Base-by-base conservation (phyloP, 1,140 invertebrate genomes). In the Antheraea pernyi region DNA sequence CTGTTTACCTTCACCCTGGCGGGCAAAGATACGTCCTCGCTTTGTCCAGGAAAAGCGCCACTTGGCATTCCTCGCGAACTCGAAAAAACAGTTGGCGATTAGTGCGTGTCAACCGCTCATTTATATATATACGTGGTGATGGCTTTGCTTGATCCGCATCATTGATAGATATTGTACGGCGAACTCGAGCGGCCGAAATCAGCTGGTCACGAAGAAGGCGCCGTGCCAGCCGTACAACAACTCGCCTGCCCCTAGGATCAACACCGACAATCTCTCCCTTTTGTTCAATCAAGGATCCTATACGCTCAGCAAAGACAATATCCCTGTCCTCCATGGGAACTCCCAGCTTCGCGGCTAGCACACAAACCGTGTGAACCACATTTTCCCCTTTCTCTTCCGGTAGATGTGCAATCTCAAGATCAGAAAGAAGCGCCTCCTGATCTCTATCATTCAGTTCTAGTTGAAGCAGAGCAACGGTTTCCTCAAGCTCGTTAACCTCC, bases 361-460 rank as follows among this genome's bases (percentile, higher is more conserved):
- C 37, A 11, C n/a, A 36, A 8, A 70, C 65, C 0, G 74, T 36
- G 59, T 76, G 74, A 0, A 59, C 3, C 0, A 69, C 19, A 39
- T 70, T 71, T 61, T 79, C 77, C 6, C 61, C 65, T 19, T 11
- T 11, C 10, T 58, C 30, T 42, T 74, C 76, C 11, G 69, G 53
- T 5, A 76, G 10, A 0, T 71, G 64, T 3, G 71, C 42, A 9
- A 77, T 70, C 18, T 74, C 75, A 0, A 77, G 30, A 48, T 80
- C 78, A 18, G 67, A 71, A 5, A 62, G n/a, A 0, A 74, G 59
- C 6, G 62, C 18, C 42, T 75, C 74, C 37, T 80, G 78, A 9
- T 80, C 75, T 0, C 72, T 70, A 1, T 76, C 74, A 69, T 77
- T 80, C 1, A 80, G 58, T 37, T 78, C 71, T 6, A 18, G 36